Evolutionary conservation across 2,797 vertebrate genomes (phyloP).

Genomic region (Acropternis orthonyx): DNA sequence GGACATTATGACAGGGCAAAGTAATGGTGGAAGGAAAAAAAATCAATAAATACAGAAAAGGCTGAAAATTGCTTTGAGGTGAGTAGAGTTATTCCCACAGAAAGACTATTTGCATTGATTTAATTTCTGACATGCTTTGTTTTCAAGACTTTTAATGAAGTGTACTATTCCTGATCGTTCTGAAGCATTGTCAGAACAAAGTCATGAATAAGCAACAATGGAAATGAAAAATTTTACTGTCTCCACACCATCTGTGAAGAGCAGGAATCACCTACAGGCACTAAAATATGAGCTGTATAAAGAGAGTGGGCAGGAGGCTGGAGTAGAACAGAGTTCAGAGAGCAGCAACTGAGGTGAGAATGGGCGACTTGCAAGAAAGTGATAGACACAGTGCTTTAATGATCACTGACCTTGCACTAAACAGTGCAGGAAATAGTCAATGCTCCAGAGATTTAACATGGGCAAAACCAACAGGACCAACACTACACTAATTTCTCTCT

Average conservation of each 20-base stretch:
- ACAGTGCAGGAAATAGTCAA: background rate
- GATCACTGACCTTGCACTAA: background rate
- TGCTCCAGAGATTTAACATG: background rate
- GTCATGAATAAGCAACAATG: constrained; percentile 7
- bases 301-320: background rate
- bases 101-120: constrained; percentile 39
- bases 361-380: background rate
- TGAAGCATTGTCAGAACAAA: background rate
- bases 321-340: background rate
- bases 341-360: background rate
- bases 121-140: constrained; percentile 35
- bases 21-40: background rate
- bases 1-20: background rate
- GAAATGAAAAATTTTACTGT: background rate
- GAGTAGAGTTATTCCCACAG: constrained; percentile 2
- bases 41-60: constrained; percentile 38
- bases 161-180: background rate
- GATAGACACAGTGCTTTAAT: background rate
- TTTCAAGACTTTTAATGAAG: constrained; percentile 24
- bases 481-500: background rate
- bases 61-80: constrained; percentile 30
- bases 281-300: background rate
- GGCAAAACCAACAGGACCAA: background rate
- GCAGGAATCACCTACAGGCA: background rate
- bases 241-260: background rate